Percentiles rank a stretch among this genome's conserved stretches.
Conservation (phyloP, 1,140 invertebrate genomes). For the Globodera ellingtonae region DNA sequence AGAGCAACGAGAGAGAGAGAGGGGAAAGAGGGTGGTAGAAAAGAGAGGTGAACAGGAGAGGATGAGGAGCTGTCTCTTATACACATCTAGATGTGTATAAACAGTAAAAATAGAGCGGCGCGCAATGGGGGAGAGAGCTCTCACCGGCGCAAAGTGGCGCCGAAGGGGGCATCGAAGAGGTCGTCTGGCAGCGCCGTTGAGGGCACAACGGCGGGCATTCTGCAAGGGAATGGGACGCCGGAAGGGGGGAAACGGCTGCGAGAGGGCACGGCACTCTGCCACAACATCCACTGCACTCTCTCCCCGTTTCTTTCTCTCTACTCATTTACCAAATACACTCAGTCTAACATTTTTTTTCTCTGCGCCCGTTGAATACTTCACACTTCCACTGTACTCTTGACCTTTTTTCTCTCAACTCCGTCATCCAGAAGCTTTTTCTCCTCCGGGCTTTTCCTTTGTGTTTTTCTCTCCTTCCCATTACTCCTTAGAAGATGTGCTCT, state of each 20-base stretch:
- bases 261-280: neutral
- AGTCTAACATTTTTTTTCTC: constrained; percentile 4
- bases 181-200: neutral
- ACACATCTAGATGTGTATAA: too few relatives aligned
- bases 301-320: neutral
- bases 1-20: neutral
- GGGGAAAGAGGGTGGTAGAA: neutral
- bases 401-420: neutral
- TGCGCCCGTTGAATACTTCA: neutral
- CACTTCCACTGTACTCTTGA: too few relatives aligned
- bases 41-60: neutral
- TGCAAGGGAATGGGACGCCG: neutral
- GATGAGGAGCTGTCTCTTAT: too few relatives aligned
- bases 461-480: neutral
- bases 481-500: neutral
- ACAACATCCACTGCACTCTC: neutral
- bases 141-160: neutral
- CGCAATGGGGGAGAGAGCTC: neutral
- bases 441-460: neutral
- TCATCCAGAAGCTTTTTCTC: neutral
- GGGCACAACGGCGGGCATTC: neutral
- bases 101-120: constrained; percentile 15
- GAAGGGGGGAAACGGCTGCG: neutral
- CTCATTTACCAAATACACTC: neutral
- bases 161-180: neutral